Conservation (phyloP, 2,797 vertebrate genomes). For the Sebastolobus altivelis region DNA sequence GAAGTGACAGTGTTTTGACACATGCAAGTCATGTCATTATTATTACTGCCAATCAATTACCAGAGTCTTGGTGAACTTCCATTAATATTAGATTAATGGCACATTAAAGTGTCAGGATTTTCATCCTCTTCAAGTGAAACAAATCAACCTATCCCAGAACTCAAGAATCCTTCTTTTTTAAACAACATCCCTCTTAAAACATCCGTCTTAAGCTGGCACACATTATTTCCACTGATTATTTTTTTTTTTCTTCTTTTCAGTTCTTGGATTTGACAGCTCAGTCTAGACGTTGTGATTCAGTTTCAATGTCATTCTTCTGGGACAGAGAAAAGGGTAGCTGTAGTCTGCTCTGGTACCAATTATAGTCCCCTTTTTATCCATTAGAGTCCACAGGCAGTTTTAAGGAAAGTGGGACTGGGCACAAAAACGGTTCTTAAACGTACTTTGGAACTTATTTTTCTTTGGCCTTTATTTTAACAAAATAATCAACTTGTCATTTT, state of each 20-base stretch:
- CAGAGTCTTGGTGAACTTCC: background rate
- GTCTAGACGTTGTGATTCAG: constrained; percentile 42
- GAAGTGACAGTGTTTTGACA: constrained; percentile 31
- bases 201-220: background rate
- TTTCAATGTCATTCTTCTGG: constrained; percentile 35
- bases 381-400: background rate
- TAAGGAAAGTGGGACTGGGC: background rate
- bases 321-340: background rate
- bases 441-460: background rate
- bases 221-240: constrained; percentile 11
- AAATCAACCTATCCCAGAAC: constrained; percentile 3
- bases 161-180: background rate
- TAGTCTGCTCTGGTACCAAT: constrained; percentile 42
- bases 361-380: constrained; percentile 16
- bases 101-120: constrained; percentile 25
- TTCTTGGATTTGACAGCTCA: background rate
- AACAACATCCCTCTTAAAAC: background rate
- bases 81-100: constrained; percentile 8
- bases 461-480: background rate
- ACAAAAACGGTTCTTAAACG: background rate
- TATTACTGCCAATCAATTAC: constrained; percentile 14
- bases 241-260: constrained; percentile 1
- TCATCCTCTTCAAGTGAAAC: background rate
- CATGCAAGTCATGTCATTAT: constrained; percentile 2
- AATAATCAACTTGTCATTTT: background rate